phyloP scores from a whole-genome alignment of 2,888 invertebrate species.

The Colostygia pectinataria region DNA sequence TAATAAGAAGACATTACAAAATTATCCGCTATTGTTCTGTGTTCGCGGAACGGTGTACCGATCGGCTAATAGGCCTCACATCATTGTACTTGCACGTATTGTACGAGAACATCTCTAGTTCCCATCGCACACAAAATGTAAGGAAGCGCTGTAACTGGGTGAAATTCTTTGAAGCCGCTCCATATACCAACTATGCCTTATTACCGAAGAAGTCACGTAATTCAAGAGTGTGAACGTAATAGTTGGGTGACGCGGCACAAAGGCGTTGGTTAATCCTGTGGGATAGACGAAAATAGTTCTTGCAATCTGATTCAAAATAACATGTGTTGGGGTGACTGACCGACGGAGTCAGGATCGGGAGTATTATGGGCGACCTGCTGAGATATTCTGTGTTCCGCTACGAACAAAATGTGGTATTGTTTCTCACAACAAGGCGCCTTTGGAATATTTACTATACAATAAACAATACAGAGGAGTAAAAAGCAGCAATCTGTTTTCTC shows the following conservation, averaged over 20 bases:
- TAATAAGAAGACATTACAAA: conserved; percentile 79
- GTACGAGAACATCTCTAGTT: conserved; percentile 47
- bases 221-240: conserved; percentile 37
- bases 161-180: conserved; percentile 47
- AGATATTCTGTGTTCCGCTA: conserved; percentile 49
- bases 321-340: conserved; percentile 63
- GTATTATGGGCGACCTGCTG: conserved; percentile 64
- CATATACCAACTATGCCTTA: conserved; percentile 31
- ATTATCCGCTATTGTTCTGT: conserved; percentile 78
- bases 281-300: conserved; percentile 41
- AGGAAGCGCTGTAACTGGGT: conserved; percentile 49
- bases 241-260: conserved; percentile 36
- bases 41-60: conserved; percentile 70
- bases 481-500: conserved; percentile 20
- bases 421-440: conserved; percentile 44
- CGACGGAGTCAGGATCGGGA: conserved; percentile 53
- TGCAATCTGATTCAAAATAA: conserved; percentile 53
- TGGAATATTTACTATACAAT: conserved; percentile 26
- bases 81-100: conserved; percentile 58
- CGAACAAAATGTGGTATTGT: conserved; percentile 46
- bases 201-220: conserved; percentile 49
- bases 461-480: conserved; percentile 26
- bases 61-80: conserved; percentile 66
- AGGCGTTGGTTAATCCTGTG: conserved; percentile 6
- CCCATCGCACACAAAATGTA: conserved; percentile 60